Percentiles rank a stretch among this genome's conserved stretches.
phyloP scores from a whole-genome alignment of 2,888 invertebrate genomes.

The Malthinus seriepunctatus region DNA sequence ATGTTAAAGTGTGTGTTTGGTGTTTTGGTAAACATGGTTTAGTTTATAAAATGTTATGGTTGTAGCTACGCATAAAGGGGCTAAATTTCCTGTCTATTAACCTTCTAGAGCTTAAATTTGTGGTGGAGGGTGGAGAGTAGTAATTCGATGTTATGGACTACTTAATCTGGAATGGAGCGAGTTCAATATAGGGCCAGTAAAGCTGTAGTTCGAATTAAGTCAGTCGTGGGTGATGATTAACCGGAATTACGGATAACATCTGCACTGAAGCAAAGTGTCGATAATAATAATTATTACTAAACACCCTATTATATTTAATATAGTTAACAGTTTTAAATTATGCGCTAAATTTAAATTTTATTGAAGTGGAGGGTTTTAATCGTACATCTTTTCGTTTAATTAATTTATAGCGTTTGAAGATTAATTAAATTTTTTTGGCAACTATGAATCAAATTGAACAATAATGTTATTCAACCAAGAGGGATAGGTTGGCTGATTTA shows the following conservation, averaged over 20 bases:
- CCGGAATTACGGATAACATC: conserved; percentile 20
- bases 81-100: conserved; percentile 44
- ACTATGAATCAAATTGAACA: too few species aligned
- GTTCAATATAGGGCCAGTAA: conserved; percentile 14
- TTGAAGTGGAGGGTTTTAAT: too few species aligned
- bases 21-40: conserved; percentile 1
- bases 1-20: conserved; percentile 2
- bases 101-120: conserved; percentile 29
- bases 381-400: too few species aligned
- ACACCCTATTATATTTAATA: background rate
- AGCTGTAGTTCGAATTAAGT: conserved; percentile 15
- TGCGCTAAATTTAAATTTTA: too few species aligned
- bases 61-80: conserved; percentile 27
- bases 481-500: too few species aligned
- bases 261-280: conserved; percentile 13
- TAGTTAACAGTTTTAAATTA: background rate
- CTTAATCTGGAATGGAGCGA: conserved; percentile 18
- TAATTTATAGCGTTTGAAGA: too few species aligned
- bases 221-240: conserved; percentile 27
- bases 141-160: conserved; percentile 27
- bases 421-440: too few species aligned
- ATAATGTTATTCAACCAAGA: too few species aligned
- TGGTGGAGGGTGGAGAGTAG: conserved; percentile 21
- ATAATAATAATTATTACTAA: conserved; percentile 1
- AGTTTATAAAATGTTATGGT: conserved; percentile 15